Evolutionary conservation across 2,797 vertebrate genomes (phyloP).

Genomic region (Protosalanx chinensis): DNA sequence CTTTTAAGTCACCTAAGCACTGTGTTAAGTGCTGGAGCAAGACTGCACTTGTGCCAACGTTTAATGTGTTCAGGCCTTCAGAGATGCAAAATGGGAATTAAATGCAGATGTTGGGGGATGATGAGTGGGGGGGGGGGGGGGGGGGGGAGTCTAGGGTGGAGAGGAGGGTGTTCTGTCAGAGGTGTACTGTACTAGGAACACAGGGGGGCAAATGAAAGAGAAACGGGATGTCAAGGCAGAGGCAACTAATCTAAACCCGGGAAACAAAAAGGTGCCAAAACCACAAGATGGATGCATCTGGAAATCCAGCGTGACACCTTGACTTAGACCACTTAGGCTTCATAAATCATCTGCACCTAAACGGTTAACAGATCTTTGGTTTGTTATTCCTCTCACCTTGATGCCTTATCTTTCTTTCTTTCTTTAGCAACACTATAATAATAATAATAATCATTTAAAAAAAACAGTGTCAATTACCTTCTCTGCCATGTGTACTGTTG

Average conservation of each 20-base stretch:
- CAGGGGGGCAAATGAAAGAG: background rate
- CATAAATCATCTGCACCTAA: slow-evolving; percentile 84
- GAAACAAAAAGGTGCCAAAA: slow-evolving; percentile 84
- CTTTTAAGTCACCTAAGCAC: slow-evolving; percentile 86
- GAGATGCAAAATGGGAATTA: slow-evolving; percentile 79
- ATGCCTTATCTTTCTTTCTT: background rate
- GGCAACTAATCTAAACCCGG: slow-evolving; percentile 80
- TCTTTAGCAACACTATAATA: background rate
- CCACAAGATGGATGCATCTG: slow-evolving; percentile 84
- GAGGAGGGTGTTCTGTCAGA: background rate
- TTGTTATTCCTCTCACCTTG: slow-evolving; percentile 50
- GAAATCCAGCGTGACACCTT: slow-evolving; percentile 86
- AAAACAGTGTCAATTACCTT: background rate
- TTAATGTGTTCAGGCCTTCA: slow-evolving; percentile 86
- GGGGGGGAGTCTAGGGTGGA: slow-evolving; percentile 33
- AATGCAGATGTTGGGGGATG: slow-evolving; percentile 89
- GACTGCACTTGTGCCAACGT: slow-evolving; percentile 77
- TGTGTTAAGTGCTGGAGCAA: slow-evolving; percentile 78
- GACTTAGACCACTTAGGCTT: slow-evolving; percentile 80
- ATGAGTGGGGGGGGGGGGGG: slow-evolving; percentile 51
- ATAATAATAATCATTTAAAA: background rate
- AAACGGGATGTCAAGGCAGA: slow-evolving; percentile 74
- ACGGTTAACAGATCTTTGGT: slow-evolving; percentile 78
- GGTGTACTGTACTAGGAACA: slow-evolving; percentile 4
- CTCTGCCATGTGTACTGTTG: no score